Evolutionary conservation across 2,888 invertebrate species (phyloP), one percentile per base, ranked within the genome.

Genomic region (Xestia sexstrigata): DNA sequence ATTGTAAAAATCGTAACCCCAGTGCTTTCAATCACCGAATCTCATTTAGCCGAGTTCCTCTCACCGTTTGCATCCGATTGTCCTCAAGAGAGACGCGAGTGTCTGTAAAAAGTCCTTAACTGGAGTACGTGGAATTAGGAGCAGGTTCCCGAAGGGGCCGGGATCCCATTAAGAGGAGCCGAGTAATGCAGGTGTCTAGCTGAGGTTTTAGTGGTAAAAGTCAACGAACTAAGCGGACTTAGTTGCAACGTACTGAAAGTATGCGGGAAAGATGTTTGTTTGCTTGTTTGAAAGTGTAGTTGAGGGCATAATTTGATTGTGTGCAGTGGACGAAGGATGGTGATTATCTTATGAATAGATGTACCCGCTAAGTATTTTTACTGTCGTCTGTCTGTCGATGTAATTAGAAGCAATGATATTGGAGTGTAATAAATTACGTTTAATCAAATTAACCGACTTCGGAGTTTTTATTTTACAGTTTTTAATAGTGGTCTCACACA

Each of bases 41-140:
- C 86, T 90, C 88, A 88, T 90, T 91, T 88, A 88, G 83, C 80
- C 87, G 89, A 93, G 92, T 92, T 93, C 92, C 91, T 93, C 91
- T 89, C 90, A 90, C 90, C 88, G 89, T 93, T 92, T 92, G 90
- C 92, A 90, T 93, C 88, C 89, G 91, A 94, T 94, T 92, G 94
- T 94, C 91, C 93, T 94, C 93, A 89, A 94, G 94, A 94, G 94
- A 92, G 89, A 73, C 79, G 71, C 87, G 90, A 94, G 94, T 93
- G 94, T 93, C 92, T 93, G 92, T 93, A 94, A 96, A 95, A 95
- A 94, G 94, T 93, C 91, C 92, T 95, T 81, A 88, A 92, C 88
- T 90, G 85, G 90, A 94, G 90, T 87, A 91, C 93, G 92, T 93
- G 91, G 93, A 93, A 95, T 95, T 93, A 94, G 92, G 88, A 92